Evolutionary conservation across 2,113 vertebrate species (phyloP).

Genomic region (Coracopsis vasa): DNA sequence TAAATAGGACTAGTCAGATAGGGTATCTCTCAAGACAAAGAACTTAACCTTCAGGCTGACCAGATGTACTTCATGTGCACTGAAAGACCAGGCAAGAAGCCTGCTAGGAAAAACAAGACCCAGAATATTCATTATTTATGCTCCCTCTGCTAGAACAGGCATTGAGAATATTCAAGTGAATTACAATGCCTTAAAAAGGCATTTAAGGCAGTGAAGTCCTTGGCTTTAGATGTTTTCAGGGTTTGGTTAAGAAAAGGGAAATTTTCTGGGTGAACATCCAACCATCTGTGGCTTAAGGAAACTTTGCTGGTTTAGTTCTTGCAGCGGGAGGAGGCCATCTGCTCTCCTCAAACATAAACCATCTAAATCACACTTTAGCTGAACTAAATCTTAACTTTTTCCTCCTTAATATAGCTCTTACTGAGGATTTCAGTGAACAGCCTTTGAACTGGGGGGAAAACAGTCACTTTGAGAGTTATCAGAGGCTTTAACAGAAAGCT

Average conservation of each 20-base stretch:
- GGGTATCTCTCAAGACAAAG: neutral
- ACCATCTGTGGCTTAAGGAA: neutral
- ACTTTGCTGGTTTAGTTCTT: neutral
- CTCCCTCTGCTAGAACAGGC: neutral
- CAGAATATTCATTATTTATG: neutral
- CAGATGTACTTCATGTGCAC: rapidly evolving
- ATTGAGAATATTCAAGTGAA: neutral
- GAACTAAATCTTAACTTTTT: neutral
- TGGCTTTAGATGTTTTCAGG: neutral
- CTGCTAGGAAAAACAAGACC: neutral
- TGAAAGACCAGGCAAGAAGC: neutral
- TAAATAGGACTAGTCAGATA: neutral
- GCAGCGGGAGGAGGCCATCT: neutral
- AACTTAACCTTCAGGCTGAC: neutral
- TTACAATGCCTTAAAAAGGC: neutral
- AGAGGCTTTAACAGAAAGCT: neutral
- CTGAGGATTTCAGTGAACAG: neutral
- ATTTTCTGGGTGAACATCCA: neutral
- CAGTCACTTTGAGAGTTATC: neutral
- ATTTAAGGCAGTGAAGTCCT: neutral
- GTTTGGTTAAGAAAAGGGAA: neutral
- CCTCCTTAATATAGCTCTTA: neutral
- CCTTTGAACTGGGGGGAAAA: neutral
- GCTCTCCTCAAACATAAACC: neutral
- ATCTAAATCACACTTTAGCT: neutral